phyloP scores from a whole-genome alignment of 2,113 vertebrate genomes.

The Otocyon megalotis region DNA sequence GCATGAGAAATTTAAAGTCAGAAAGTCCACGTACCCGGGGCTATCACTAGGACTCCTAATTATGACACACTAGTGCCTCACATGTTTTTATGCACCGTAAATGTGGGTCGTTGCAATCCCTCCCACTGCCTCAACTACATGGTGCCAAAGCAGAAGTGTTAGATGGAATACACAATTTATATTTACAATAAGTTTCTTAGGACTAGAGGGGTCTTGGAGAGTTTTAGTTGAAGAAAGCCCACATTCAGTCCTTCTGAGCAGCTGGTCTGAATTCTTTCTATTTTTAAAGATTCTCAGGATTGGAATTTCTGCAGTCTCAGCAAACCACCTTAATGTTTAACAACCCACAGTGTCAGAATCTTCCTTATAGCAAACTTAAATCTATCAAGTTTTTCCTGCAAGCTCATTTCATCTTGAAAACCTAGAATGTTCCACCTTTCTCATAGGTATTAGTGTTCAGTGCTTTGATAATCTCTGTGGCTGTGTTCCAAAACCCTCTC shows the following conservation, averaged over 20 bases:
- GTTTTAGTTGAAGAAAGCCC: not conserved
- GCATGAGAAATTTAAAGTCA: constrained; percentile 25
- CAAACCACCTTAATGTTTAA: constrained; percentile 55
- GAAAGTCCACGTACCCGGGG: not conserved
- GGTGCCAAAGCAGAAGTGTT: not conserved
- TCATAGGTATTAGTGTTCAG: not conserved
- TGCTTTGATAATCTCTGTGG: not conserved
- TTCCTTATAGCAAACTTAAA: constrained; percentile 47
- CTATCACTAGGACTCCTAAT: not conserved
- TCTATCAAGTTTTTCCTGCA: constrained; percentile 11
- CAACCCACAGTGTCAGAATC: constrained; percentile 3
- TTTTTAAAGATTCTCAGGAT: constrained; percentile 42
- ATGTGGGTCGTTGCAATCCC: not conserved
- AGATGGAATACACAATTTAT: not conserved
- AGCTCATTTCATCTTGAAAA: constrained; percentile 29
- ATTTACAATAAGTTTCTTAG: not conserved
- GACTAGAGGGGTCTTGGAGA: not conserved
- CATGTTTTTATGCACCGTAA: not conserved
- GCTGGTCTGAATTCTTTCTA: constrained; percentile 22
- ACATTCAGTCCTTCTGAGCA: constrained; percentile 1
- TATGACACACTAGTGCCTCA: not conserved
- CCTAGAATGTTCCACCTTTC: not conserved
- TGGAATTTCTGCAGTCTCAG: constrained; percentile 50
- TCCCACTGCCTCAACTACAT: not conserved
- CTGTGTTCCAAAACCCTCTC: not conserved